phyloP scores from a whole-genome alignment of 1,140 invertebrate species.

The Druon quercuslanigerum region DNA sequence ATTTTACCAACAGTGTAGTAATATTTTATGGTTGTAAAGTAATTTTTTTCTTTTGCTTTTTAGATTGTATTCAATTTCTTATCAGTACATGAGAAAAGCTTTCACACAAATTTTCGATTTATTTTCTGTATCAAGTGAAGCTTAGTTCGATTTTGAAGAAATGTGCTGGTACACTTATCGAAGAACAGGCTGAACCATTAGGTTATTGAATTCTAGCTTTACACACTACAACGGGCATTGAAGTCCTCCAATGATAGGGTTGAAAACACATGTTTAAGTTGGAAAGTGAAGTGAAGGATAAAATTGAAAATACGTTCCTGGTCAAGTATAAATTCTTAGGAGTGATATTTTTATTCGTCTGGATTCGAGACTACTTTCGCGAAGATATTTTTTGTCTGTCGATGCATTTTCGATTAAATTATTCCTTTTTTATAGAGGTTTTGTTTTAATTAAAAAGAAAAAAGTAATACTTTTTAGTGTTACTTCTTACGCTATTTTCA shows the following conservation, averaged over 20 bases:
- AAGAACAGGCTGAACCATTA: conserved; percentile 17
- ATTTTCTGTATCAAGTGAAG: no score
- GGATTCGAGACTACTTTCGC: neutral
- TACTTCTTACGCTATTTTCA: no score
- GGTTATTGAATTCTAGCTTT: conserved; percentile 27
- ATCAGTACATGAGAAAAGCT: neutral
- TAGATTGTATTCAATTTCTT: neutral
- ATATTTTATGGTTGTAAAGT: neutral
- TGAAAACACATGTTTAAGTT: conserved; percentile 29
- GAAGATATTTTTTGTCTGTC: no score
- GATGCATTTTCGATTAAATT: no score
- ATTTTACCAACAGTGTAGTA: neutral
- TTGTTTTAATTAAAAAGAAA: no score
- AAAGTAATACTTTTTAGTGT: no score
- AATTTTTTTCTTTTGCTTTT: neutral
- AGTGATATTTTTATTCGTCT: conserved; percentile 25
- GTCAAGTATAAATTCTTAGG: neutral
- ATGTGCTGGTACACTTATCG: conserved; percentile 21
- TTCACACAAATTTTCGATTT: neutral
- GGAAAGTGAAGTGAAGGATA: conserved; percentile 16
- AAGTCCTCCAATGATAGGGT: conserved; percentile 18
- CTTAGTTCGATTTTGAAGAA: no score
- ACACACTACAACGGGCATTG: conserved; percentile 11
- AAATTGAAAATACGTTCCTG: conserved; percentile 12
- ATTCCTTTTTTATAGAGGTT: no score